These are phyloP conservation scores for Myopa testacea DNA, from an alignment of 2,888 invertebrate genomes.

Conservation along the genomic window DNA sequence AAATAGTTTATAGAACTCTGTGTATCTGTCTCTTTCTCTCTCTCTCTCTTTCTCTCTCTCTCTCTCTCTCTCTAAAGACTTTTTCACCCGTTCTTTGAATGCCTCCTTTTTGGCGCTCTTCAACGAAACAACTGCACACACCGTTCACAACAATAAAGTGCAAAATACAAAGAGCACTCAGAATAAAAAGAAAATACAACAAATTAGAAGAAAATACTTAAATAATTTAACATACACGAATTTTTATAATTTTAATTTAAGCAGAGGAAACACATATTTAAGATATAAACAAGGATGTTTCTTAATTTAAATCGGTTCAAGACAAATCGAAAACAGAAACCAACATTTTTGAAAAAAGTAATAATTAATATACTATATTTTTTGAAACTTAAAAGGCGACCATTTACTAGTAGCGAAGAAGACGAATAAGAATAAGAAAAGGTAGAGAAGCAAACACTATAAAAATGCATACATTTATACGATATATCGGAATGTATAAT, in stretches of 20 bases:
- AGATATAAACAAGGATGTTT: background rate
- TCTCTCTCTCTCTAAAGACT: too few relatives aligned
- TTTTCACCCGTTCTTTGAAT: background rate
- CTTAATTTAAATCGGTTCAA: background rate
- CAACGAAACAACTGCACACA: constrained; percentile 53
- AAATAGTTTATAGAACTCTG: background rate
- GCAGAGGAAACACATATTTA: background rate
- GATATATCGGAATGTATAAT: too few relatives aligned
- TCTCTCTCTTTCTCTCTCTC: too few relatives aligned
- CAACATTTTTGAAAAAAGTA: too few relatives aligned
- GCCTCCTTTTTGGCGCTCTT: constrained; percentile 12
- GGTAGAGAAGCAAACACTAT: background rate
- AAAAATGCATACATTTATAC: too few relatives aligned
- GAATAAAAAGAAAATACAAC: constrained; percentile 55
- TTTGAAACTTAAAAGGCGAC: background rate
- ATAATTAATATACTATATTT: background rate
- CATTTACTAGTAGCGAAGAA: background rate
- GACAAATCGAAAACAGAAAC: background rate
- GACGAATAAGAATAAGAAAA: background rate
- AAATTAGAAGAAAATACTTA: background rate
- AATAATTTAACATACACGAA: background rate
- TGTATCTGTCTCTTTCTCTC: background rate
- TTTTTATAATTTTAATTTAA: constrained; percentile 3
- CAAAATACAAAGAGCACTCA: constrained; percentile 41
- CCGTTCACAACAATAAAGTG: constrained; percentile 63